Evolutionary conservation across 1,140 invertebrate species (phyloP).

Genomic region (Macrobrachium nipponense): DNA sequence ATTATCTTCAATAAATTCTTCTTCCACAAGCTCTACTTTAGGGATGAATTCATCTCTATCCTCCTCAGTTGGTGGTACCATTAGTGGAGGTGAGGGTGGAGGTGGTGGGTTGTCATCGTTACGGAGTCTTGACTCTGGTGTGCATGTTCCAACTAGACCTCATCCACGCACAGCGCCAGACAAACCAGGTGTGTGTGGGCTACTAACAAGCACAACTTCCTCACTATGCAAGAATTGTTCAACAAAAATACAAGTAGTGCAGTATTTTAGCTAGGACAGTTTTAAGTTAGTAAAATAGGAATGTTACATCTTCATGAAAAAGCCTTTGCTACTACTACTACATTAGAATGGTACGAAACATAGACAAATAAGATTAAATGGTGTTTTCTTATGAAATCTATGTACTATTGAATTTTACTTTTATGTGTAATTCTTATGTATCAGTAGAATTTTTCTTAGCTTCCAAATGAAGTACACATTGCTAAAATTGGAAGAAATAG

Average conservation of each 20-base stretch:
- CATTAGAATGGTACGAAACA: no score
- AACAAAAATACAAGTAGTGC: background rate
- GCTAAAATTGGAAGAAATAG: no score
- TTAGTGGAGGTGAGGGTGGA: conserved; percentile 19
- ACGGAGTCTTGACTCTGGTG: conserved; percentile 35
- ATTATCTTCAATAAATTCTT: conserved; percentile 32
- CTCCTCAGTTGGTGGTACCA: conserved; percentile 29
- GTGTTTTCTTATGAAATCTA: no score
- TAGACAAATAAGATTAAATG: no score
- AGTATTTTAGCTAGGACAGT: background rate
- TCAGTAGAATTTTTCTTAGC: no score
- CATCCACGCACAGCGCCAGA: conserved; percentile 41
- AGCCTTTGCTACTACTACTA: no score
- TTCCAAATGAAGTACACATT: no score
- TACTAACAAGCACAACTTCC: conserved; percentile 29
- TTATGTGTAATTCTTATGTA: no score
- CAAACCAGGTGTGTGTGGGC: conserved; percentile 48
- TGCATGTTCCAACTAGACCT: conserved; percentile 49
- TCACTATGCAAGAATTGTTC: background rate
- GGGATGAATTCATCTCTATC: conserved; percentile 19
- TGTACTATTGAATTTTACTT: no score
- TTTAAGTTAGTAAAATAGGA: no score
- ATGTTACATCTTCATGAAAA: no score
- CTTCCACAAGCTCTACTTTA: conserved; percentile 14
- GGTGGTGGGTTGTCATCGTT: conserved; percentile 27